Percentiles rank a stretch among this genome's conserved stretches.
Evolutionary conservation across 2,888 invertebrate genomes (phyloP).

Genomic region (Meiosimyza decipiens): DNA sequence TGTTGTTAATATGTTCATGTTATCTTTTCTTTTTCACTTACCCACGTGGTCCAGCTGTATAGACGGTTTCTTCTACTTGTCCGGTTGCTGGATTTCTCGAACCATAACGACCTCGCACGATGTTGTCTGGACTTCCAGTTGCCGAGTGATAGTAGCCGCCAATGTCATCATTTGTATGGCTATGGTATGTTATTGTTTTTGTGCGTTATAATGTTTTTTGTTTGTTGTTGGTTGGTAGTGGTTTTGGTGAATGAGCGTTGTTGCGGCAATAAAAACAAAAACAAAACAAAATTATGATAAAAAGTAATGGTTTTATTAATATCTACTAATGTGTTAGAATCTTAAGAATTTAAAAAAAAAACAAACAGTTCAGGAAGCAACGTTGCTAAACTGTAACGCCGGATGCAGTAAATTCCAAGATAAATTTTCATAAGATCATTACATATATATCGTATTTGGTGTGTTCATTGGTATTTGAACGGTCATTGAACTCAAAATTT

Average conservation of each 20-base stretch:
- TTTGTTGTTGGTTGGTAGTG: neutral
- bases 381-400: no score
- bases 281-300: neutral
- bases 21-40: slow-evolving; percentile 59
- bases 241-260: slow-evolving; percentile 10
- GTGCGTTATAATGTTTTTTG: slow-evolving; percentile 43
- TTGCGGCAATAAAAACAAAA: neutral
- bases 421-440: no score
- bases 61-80: slow-evolving; percentile 76
- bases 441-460: no score
- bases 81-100: slow-evolving; percentile 79
- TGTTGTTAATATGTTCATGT: neutral
- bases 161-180: slow-evolving; percentile 73
- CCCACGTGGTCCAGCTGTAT: slow-evolving; percentile 82
- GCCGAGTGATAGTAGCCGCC: slow-evolving; percentile 77
- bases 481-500: no score
- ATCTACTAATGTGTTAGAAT: neutral
- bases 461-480: no score
- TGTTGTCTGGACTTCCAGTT: slow-evolving; percentile 74
- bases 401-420: no score
- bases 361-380: no score
- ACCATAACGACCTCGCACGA: slow-evolving; percentile 79
- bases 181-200: slow-evolving; percentile 43
- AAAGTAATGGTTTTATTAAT: slow-evolving; percentile 13
- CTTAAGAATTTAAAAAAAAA: slow-evolving; percentile 1